A percentile compares a stretch with the other conserved stretches of the same genome.
Conservation (phyloP, 2,888 invertebrate species). For the Dryococelus australis region DNA sequence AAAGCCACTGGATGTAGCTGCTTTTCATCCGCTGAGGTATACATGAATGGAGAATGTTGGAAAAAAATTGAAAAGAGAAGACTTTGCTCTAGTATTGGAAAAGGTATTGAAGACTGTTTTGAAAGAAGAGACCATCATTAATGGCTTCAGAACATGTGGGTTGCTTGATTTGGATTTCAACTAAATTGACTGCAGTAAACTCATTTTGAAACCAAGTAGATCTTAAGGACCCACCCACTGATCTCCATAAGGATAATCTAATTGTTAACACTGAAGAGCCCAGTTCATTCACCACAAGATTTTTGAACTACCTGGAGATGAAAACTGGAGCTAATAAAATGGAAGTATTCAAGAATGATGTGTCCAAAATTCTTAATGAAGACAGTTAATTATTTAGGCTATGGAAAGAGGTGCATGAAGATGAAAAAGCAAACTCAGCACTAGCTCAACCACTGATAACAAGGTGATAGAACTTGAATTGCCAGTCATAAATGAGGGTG, state of each 20-base stretch:
- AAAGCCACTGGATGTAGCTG: no score
- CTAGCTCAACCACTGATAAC: not conserved
- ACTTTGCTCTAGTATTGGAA: not conserved
- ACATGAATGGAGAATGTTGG: not conserved
- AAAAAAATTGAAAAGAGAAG: not conserved
- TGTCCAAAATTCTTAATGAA: not conserved
- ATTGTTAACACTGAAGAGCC: not conserved
- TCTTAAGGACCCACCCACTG: no score
- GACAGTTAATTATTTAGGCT: not conserved
- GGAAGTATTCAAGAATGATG: not conserved
- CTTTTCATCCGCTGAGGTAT: no score
- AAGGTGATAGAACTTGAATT: no score
- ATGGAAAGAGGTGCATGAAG: not conserved
- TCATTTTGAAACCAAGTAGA: no score
- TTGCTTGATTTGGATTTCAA: not conserved
- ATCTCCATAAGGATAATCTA: not conserved
- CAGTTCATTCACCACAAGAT: not conserved
- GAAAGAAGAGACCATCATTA: not conserved
- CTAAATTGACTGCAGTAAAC: not conserved
- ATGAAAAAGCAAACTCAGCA: not conserved
- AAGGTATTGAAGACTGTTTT: not conserved
- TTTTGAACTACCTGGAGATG: not conserved
- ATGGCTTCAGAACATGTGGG: not conserved
- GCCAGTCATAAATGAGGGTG: no score
- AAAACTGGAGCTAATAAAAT: not conserved